Evolutionary conservation across 2,888 invertebrate genomes (phyloP), one percentile per base, ranked within the genome.

Genomic region (Sinotaia quadrata): DNA sequence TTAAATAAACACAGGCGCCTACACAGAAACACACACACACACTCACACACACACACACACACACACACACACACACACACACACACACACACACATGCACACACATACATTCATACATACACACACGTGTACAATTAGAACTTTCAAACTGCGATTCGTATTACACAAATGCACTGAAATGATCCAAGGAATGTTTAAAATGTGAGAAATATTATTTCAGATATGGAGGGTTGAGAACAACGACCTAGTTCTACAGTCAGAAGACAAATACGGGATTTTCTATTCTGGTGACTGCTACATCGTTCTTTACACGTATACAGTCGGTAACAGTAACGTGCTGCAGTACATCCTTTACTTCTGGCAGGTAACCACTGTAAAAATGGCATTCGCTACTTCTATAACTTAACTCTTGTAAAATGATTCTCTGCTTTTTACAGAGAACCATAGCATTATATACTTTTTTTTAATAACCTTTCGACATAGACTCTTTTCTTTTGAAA

Each of bases 221-320:
- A 80, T 95, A 63, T 96, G 93, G 93, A 91, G 93, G 76, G 91
- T 95, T 49, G 90, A 91, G 89, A 89, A 91, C 68, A 94, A 94
- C 82, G 92, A 93, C 78, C 93, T 95, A 2, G 93, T 91, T 2
- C 91, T 93, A 85, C 89, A 94, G 75, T 91, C 92, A 49, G 89
- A 91, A 61, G 91, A 92, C 57, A 91, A 92, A 78, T 91, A 92
- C 69, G 93, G 93, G 4, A 91, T 91, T 59, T 94, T 95, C 89
- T 94, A 92, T 88, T 92, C 92, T 73, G 92, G 91, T n/a, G 94
- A 94, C 88, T 94, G 94, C 86, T 95, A 94, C 89, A 90, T 96
- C 71, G 91, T 95, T 75, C 91, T 93, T 56, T 96, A 97, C 88
- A 92, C 92, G 33, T 94, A 94, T 87, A 91, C 37, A 4, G 67